Evolutionary conservation across 2,888 invertebrate species (phyloP).

Genomic region (Osmoderma eremita): DNA sequence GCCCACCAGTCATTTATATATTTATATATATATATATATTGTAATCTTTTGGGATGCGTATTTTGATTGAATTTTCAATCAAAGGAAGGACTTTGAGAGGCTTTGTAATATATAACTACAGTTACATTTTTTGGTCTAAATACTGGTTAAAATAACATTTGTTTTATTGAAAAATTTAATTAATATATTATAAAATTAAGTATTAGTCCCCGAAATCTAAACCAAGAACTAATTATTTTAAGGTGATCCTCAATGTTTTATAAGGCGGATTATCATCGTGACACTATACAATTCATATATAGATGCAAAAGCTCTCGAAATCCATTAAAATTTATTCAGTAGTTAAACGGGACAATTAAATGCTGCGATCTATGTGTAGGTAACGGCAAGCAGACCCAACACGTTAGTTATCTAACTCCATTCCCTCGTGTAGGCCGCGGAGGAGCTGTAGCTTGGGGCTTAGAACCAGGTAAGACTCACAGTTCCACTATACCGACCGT

Average conservation of each 20-base stretch:
- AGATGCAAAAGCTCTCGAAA: neutral
- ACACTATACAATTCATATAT: neutral
- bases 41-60: no score
- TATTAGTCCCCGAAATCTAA: no score
- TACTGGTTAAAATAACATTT: no score
- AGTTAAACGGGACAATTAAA: conserved; percentile 23
- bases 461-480: conserved; percentile 30
- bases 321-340: conserved; percentile 3
- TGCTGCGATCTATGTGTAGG: conserved; percentile 18
- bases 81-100: no score
- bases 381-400: conserved; percentile 20
- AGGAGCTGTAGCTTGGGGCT: conserved; percentile 50
- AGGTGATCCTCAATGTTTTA: neutral
- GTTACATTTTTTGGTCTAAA: no score
- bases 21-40: no score
- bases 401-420: conserved; percentile 56
- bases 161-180: no score
- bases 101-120: no score
- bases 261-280: conserved; percentile 1
- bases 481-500: conserved; percentile 3
- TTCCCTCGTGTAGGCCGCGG: conserved; percentile 65
- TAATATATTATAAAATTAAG: no score
- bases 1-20: no score
- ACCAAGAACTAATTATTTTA: no score
- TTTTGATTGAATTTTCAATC: no score